Percentiles rank a stretch among this genome's conserved stretches.
phyloP scores from a whole-genome alignment of 2,888 invertebrate species.

The Drosophila helvetica region DNA sequence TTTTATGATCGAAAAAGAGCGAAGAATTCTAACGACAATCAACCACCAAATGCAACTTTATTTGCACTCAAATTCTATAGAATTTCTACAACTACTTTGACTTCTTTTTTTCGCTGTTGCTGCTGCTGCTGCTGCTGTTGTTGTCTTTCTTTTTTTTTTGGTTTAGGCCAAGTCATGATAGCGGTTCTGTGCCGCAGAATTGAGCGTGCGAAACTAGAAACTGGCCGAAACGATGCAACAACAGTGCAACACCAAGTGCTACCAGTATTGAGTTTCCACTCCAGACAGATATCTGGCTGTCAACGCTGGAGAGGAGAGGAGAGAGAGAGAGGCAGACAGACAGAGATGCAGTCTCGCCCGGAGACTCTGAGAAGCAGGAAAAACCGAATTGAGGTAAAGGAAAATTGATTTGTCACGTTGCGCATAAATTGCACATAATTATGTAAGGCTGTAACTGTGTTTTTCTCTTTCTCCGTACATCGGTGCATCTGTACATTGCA shows the following conservation, averaged over 20 bases:
- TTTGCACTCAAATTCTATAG: slow-evolving; percentile 57
- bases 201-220: slow-evolving; percentile 67
- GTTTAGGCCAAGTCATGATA: slow-evolving; percentile 56
- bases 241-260: not conserved
- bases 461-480: slow-evolving; percentile 12
- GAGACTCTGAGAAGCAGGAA: slow-evolving; percentile 19
- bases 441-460: slow-evolving; percentile 59
- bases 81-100: slow-evolving; percentile 17
- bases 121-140: too few species aligned
- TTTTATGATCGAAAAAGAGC: too few species aligned
- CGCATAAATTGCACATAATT: slow-evolving; percentile 82
- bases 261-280: not conserved
- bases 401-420: slow-evolving; percentile 81
- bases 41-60: slow-evolving; percentile 29
- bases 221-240: not conserved
- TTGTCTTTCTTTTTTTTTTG: slow-evolving; percentile 13
- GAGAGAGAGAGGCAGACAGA: not conserved
- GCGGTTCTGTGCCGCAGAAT: slow-evolving; percentile 48
- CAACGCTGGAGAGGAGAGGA: not conserved
- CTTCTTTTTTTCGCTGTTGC: too few species aligned
- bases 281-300: not conserved
- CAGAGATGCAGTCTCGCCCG: slow-evolving; percentile 29
- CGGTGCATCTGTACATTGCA: slow-evolving; percentile 20
- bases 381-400: slow-evolving; percentile 59
- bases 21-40: not conserved